phyloP scores from a whole-genome alignment of 2,888 invertebrate species.

The Mythimna ferrago region DNA sequence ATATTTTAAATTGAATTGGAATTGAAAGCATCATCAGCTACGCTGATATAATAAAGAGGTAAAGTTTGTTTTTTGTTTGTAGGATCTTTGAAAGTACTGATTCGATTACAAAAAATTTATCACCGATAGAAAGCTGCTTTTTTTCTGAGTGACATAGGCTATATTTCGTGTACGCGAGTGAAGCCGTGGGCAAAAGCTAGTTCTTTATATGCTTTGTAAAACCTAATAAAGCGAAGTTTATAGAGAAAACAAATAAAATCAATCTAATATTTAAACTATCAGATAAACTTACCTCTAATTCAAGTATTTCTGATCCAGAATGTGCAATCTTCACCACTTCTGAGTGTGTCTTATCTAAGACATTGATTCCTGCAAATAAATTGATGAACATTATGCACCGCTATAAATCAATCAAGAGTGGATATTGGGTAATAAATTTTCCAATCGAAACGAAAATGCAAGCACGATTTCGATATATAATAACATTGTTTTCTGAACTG shows the following conservation, averaged over 20 bases:
- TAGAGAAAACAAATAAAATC: neutral
- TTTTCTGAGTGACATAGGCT: too few species aligned
- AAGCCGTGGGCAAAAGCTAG: too few species aligned
- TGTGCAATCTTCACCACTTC: slow-evolving; percentile 98
- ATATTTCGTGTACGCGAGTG: too few species aligned
- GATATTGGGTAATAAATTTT: slow-evolving; percentile 47
- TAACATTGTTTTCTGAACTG: neutral
- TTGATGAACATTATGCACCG: slow-evolving; percentile 38
- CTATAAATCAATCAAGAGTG: slow-evolving; percentile 48
- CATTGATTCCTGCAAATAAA: slow-evolving; percentile 92
- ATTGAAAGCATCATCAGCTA: neutral
- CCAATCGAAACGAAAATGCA: slow-evolving; percentile 38
- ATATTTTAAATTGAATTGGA: too few species aligned
- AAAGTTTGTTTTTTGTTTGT: too few species aligned
- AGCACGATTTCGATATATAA: slow-evolving; percentile 11
- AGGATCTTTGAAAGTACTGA: too few species aligned
- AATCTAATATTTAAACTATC: neutral
- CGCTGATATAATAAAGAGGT: too few species aligned
- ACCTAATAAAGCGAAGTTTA: neutral
- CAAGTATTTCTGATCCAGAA: slow-evolving; percentile 96
- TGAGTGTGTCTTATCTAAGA: slow-evolving; percentile 97
- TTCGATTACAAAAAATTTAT: too few species aligned
- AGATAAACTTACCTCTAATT: slow-evolving; percentile 92
- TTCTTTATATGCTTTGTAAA: too few species aligned
- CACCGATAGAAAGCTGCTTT: too few species aligned